Evolutionary conservation across 2,888 invertebrate species (phyloP).

Genomic region (Perizoma affinitatum): DNA sequence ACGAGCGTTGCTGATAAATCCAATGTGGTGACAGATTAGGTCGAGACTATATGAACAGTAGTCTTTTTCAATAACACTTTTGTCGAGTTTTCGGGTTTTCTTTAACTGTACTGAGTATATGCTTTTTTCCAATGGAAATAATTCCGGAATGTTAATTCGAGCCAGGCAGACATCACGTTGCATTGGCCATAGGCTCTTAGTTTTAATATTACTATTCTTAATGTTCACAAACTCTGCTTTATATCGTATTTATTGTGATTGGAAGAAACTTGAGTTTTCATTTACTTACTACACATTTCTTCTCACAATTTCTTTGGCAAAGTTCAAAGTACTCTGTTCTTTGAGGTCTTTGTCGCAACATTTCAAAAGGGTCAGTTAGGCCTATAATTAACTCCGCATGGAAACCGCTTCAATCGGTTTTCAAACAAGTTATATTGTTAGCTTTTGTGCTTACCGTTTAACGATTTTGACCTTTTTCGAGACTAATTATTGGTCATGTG

Average conservation of each 20-base stretch:
- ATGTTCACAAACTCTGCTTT: constrained; percentile 1
- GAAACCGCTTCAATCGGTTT: constrained; percentile 63
- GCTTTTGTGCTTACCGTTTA: constrained; percentile 41
- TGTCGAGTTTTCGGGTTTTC: too few species aligned
- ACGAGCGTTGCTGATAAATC: too few species aligned
- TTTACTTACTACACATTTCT: constrained; percentile 30
- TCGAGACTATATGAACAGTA: too few species aligned
- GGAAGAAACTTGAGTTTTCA: neutral
- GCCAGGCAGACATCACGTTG: too few species aligned
- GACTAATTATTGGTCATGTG: constrained; percentile 21
- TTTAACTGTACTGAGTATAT: too few species aligned
- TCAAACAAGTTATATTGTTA: constrained; percentile 46
- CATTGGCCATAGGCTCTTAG: too few species aligned
- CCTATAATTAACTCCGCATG: constrained; percentile 76
- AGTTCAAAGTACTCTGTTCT: constrained; percentile 57
- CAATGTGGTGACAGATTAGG: too few species aligned
- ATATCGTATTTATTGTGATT: neutral
- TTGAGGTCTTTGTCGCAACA: constrained; percentile 53
- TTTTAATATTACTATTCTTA: constrained; percentile 1
- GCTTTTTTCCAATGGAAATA: too few species aligned
- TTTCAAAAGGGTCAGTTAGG: constrained; percentile 65
- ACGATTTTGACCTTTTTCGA: constrained; percentile 27
- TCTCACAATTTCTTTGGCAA: constrained; percentile 47
- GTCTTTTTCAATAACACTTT: too few species aligned
- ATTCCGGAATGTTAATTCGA: too few species aligned